Conservation (phyloP, 2,888 invertebrate species). For the Drosophila borborema region DNA sequence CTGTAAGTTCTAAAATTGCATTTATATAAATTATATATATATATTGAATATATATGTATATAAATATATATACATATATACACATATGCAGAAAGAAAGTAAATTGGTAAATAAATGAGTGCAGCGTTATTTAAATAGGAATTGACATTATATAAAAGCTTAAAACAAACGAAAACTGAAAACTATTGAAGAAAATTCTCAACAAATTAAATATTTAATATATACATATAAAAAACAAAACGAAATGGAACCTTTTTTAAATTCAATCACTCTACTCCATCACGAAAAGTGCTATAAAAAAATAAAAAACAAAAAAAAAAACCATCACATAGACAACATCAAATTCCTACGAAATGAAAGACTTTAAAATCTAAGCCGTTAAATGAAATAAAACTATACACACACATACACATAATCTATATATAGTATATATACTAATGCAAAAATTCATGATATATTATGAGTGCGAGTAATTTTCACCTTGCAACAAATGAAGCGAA, state of each 20-base stretch:
- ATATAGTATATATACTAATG: constrained; percentile 22
- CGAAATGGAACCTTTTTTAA: constrained; percentile 59
- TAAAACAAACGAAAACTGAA: constrained; percentile 45
- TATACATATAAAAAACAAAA: constrained; percentile 24
- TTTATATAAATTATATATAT: constrained; percentile 65
- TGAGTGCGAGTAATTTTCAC: constrained; percentile 61
- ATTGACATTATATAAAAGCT: constrained; percentile 69
- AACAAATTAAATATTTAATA: constrained; percentile 27
- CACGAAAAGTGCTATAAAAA: constrained; percentile 65
- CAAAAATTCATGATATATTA: constrained; percentile 24
- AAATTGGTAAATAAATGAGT: constrained; percentile 38
- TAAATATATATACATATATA: constrained; percentile 35
- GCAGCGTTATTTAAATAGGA: constrained; percentile 75
- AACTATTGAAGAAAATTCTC: constrained; percentile 46
- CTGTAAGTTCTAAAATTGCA: constrained; percentile 81
- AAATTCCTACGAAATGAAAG: constrained; percentile 85
- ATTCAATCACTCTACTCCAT: constrained; percentile 59
- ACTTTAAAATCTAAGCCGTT: constrained; percentile 82
- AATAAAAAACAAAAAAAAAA: constrained; percentile 16
- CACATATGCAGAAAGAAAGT: constrained; percentile 45
- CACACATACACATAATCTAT: constrained; percentile 15
- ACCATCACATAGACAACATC: constrained; percentile 69
- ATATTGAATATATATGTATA: constrained; percentile 50
- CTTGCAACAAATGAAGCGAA: constrained; percentile 44
- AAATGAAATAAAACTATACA: constrained; percentile 64